Percentiles rank a stretch among this genome's conserved stretches.
Evolutionary conservation across 2,888 invertebrate genomes (phyloP).

Genomic region (Sesia apiformis): DNA sequence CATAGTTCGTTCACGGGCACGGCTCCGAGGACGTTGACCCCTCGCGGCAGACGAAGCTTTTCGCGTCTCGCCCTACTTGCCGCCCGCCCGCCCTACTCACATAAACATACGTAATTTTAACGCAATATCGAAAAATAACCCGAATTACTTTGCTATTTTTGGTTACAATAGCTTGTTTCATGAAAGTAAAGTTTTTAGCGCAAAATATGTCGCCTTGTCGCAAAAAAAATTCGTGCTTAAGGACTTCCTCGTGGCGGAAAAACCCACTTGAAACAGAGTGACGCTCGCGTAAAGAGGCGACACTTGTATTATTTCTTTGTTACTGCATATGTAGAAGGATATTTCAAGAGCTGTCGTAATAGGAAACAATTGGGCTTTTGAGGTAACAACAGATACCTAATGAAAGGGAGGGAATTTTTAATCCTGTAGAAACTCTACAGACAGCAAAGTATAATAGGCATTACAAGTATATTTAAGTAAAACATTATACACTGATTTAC

Average conservation of each 20-base stretch:
- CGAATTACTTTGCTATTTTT: not conserved
- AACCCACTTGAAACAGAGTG: slow-evolving; percentile 14
- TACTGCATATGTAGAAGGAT: not conserved
- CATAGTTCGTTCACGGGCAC: slow-evolving; percentile 66
- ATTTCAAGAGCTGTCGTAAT: not conserved
- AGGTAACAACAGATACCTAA: too few relatives aligned
- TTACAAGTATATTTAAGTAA: too few relatives aligned
- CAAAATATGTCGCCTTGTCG: not conserved
- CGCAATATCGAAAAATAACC: not conserved
- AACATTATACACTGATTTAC: too few relatives aligned
- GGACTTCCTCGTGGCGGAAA: slow-evolving; percentile 24
- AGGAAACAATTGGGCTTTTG: not conserved
- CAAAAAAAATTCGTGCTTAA: slow-evolving; percentile 34
- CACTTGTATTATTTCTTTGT: slow-evolving; percentile 3
- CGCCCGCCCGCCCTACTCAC: slow-evolving; percentile 52
- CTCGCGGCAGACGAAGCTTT: slow-evolving; percentile 57
- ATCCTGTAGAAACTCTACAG: too few relatives aligned
- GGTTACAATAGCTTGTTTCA: not conserved
- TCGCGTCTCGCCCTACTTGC: slow-evolving; percentile 65
- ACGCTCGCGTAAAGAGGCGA: not conserved
- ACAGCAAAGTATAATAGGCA: too few relatives aligned
- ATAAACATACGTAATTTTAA: slow-evolving; percentile 20
- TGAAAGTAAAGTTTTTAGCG: not conserved
- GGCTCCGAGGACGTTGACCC: slow-evolving; percentile 63
- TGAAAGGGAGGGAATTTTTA: too few relatives aligned